Evolutionary conservation across 2,888 invertebrate species (phyloP).

Genomic region (Caenorhabditis sp.): DNA sequence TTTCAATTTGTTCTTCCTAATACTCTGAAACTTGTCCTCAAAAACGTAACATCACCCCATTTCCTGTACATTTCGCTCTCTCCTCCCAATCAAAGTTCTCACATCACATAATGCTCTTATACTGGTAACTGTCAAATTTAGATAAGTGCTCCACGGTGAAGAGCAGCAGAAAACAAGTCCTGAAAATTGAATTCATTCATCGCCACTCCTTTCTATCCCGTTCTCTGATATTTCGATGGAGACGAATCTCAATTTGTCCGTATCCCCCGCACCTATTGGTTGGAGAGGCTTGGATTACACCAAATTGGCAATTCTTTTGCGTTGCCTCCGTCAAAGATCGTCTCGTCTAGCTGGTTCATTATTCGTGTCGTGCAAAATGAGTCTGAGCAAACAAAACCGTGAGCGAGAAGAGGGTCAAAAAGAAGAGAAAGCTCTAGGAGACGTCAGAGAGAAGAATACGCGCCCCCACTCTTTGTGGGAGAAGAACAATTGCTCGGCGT

Average conservation of each 20-base stretch:
- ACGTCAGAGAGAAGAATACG: no score
- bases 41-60: neutral
- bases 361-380: slow-evolving; percentile 50
- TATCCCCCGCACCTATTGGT: no score
- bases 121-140: no score
- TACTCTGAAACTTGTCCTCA: neutral
- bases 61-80: no score
- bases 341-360: slow-evolving; percentile 24
- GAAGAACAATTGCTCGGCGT: no score
- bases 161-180: neutral
- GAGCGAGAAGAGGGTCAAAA: no score
- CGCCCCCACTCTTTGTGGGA: no score
- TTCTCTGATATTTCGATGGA: neutral
- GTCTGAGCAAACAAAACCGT: slow-evolving; percentile 36
- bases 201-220: neutral
- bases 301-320: no score
- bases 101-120: slow-evolving; percentile 1
- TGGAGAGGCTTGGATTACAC: no score
- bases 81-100: neutral
- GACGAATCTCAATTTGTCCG: no score
- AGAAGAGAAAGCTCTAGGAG: neutral
- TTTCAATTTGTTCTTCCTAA: no score
- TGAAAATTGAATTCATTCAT: neutral
- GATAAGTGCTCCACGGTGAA: no score
- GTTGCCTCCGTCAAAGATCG: slow-evolving; percentile 21